Evolutionary conservation across 2,888 invertebrate species (phyloP).

Genomic region (Chalcis sispes): DNA sequence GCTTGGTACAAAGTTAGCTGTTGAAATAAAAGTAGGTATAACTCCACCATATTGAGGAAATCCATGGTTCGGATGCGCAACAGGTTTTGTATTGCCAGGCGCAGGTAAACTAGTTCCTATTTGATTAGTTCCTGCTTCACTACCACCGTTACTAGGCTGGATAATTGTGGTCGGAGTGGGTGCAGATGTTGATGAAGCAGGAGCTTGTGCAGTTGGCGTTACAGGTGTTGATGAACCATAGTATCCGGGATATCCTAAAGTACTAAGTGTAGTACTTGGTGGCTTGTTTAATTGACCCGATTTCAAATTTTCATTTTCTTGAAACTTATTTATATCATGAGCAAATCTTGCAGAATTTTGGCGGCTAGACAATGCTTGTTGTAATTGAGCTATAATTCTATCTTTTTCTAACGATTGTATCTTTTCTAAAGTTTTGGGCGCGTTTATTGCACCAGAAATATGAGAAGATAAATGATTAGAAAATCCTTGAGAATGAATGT

Average conservation of each 20-base stretch:
- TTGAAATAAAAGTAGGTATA: conserved; percentile 64
- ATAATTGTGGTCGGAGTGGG: conserved; percentile 23
- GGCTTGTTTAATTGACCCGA: conserved; percentile 33
- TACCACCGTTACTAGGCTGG: conserved; percentile 56
- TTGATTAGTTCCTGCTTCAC: conserved; percentile 60
- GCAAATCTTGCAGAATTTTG: conserved; percentile 61
- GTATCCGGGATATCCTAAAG: conserved; percentile 28
- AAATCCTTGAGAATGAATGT: conserved; percentile 51
- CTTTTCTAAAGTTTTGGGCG: conserved; percentile 64
- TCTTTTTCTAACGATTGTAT: conserved; percentile 71
- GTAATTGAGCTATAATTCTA: conserved; percentile 68
- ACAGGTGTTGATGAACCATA: conserved; percentile 33
- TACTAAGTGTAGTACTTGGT: not conserved
- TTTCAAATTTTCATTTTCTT: conserved; percentile 61
- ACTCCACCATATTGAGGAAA: conserved; percentile 68
- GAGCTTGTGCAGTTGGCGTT: conserved; percentile 21
- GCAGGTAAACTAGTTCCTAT: conserved; percentile 56
- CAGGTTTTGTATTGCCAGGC: conserved; percentile 27
- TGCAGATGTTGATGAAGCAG: conserved; percentile 5
- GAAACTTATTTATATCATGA: conserved; percentile 64
- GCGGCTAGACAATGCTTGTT: conserved; percentile 64
- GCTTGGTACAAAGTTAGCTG: conserved; percentile 22
- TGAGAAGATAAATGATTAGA: conserved; percentile 66
- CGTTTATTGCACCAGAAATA: conserved; percentile 68
- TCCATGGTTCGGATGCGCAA: conserved; percentile 31